A percentile compares a stretch with the other conserved stretches of the same genome.
Conservation (phyloP, 2,888 invertebrate genomes). For the Masnerella sp. region DNA sequence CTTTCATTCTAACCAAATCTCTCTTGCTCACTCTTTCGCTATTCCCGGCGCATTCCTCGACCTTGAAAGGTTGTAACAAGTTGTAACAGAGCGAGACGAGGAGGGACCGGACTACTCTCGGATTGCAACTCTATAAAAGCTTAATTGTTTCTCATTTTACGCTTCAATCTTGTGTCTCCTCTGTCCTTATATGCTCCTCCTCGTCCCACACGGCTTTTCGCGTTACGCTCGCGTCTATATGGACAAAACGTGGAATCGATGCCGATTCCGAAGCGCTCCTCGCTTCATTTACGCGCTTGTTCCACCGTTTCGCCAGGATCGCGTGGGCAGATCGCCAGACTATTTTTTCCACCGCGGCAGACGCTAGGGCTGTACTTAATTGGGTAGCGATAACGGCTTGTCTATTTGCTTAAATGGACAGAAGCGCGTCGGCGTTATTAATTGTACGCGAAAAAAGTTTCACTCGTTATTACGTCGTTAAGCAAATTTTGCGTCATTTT, state of each 20-base stretch:
- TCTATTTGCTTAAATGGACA: conserved; percentile 13
- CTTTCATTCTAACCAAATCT: too few species aligned
- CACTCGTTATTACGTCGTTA: conserved; percentile 2
- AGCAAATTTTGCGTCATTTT: neutral
- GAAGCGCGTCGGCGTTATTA: neutral
- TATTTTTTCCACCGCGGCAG: conserved; percentile 11
- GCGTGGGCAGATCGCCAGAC: conserved; percentile 41
- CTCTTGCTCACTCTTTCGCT: too few species aligned
- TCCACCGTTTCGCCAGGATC: conserved; percentile 29
- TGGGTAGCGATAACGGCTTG: conserved; percentile 38
- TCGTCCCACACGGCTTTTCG: conserved; percentile 43
- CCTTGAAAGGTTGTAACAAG: conserved; percentile 69
- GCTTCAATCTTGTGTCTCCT: conserved; percentile 69
- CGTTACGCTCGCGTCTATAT: conserved; percentile 21
- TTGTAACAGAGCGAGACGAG: conserved; percentile 63
- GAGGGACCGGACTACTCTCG: conserved; percentile 61
- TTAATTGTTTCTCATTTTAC: conserved; percentile 76
- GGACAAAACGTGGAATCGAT: conserved; percentile 58
- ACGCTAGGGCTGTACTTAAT: conserved; percentile 29
- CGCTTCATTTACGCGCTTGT: conserved; percentile 46
- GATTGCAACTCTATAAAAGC: conserved; percentile 73
- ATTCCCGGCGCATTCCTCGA: conserved; percentile 62
- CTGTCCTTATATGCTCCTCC: conserved; percentile 63
- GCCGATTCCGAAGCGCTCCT: conserved; percentile 38
- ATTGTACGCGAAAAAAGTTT: neutral